Conservation (phyloP, 2,888 invertebrate species). For the Aelia acuminata region DNA sequence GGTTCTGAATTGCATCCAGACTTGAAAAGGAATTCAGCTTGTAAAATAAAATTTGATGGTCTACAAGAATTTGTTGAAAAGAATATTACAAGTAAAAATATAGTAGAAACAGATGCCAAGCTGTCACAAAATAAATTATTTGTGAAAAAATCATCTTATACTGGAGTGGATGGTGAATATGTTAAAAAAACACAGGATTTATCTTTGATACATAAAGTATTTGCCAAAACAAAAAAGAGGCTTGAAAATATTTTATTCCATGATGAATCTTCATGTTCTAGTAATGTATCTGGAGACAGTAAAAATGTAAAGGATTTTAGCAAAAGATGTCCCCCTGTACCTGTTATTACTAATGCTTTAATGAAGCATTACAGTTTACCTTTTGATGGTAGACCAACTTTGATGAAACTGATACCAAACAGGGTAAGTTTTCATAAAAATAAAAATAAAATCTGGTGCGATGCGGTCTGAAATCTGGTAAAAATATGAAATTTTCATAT, state of each 20-base stretch:
- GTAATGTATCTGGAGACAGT: neutral
- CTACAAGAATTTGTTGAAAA: neutral
- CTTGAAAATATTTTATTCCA: constrained; percentile 27
- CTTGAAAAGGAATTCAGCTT: neutral
- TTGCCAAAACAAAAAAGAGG: neutral
- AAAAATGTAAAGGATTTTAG: neutral
- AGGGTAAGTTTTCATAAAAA: neutral
- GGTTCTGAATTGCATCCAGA: neutral
- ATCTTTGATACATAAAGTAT: neutral
- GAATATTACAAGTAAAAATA: neutral
- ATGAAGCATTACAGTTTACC: neutral
- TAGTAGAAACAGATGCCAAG: neutral
- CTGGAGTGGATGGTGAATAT: neutral
- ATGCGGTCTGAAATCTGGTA: too few species aligned
- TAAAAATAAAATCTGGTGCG: too few species aligned
- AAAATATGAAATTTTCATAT: too few species aligned
- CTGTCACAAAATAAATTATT: neutral
- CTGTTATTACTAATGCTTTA: constrained; percentile 2
- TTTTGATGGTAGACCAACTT: neutral
- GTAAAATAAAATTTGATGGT: neutral
- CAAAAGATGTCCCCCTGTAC: neutral
- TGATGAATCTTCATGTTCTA: constrained; percentile 4
- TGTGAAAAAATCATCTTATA: neutral
- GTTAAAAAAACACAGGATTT: neutral
- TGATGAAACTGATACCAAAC: neutral